Evolutionary conservation across 2,888 invertebrate genomes (phyloP), one percentile per base, ranked within the genome.

Genomic region (Latrodectus elegans): DNA sequence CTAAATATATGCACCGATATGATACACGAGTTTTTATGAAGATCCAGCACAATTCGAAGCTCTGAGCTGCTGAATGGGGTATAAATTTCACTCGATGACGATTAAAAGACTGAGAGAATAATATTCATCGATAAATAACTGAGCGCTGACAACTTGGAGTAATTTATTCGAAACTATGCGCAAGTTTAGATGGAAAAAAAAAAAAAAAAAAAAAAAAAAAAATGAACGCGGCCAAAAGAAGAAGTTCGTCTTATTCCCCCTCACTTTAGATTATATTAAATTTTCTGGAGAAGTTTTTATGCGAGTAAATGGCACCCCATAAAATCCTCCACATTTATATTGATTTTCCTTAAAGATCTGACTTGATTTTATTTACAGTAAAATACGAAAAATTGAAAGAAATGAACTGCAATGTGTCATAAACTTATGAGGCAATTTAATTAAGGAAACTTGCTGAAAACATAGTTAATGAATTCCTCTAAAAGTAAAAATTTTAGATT

Each of bases 121-220:
- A 60, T 60, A 60, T 60, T 60, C 60, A 15, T 60, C 60, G n/a
- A 60, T 60, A 60, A 60, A 60, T 60, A 60, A 60, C 60, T 60
- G n/a, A 60, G 60, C n/a, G 12, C 60, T 60, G 60, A 60, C 60
- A 60, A 60, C 14, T 60, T 60, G 12, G 60, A 60, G 60, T 60
- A 60, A 60, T 60, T 60, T 60, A 60, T 60, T 60, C 14, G n/a
- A 60, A 60, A 60, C 60, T 60, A 60, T 60, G 60, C 60, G 60
- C 60, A 60, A 60, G 60, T 60, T 60, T 60, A 12, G 60, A 15
- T n/a, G n/a, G 9, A 60, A 60, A 60, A 60, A 60, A n/a, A 15
- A 6, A 15, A 60, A 8, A 60, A n/a, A 15, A 6, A 15, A 60
- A 11, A 60, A 15, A 60, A 8, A 60, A n/a, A 15, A 6, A 15